Evolutionary conservation across 2,888 invertebrate species (phyloP), one percentile per base, ranked within the genome.

Genomic region (Palloptera scutellata): DNA sequence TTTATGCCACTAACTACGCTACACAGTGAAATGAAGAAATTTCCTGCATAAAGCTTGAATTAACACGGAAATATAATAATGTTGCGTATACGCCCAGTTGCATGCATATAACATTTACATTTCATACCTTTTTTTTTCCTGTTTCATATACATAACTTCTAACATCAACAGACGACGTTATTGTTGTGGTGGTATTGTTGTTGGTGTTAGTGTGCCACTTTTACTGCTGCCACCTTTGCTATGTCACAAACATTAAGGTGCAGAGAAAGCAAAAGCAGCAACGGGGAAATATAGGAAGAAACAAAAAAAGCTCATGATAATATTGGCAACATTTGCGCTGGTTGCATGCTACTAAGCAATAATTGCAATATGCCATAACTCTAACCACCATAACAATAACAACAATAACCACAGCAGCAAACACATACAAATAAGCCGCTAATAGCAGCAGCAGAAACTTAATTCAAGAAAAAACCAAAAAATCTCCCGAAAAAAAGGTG

Each of bases 1-100:
- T 30, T 30, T 30, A 30, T 30, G 30, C 30, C 6, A 30, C 30
- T 30, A 30, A 30, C 30, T 30, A 30, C 30, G 30, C 30, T 30
- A 30, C 30, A 30, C 6, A 30, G 6, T 30, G 30, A 45, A 65
- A 60, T 65, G 8, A 65, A 65, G 54, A 60, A 19, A 65, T 65
- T 65, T 60, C 42, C 51, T 3, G 42, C 17, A 17, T 59, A 45
- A 42, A 30, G 60, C 60, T 43, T 45, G 40, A 60, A 76, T 77
- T 77, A 78, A 73, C 79, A 75, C 74, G 77, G 76, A 77, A 79
- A 78, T 74, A 74, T 61, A 70, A 71, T 75, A 77, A 76, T 76
- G 75, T 77, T 78, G 76, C 75, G 71, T 76, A 79, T 75, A 79
- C 78, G 79, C 79, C 80, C 77, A 71, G 74, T 74, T 77, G 77